Evolutionary conservation across 2,113 vertebrate species (phyloP).

Genomic region (Oncorhynchus masou): DNA sequence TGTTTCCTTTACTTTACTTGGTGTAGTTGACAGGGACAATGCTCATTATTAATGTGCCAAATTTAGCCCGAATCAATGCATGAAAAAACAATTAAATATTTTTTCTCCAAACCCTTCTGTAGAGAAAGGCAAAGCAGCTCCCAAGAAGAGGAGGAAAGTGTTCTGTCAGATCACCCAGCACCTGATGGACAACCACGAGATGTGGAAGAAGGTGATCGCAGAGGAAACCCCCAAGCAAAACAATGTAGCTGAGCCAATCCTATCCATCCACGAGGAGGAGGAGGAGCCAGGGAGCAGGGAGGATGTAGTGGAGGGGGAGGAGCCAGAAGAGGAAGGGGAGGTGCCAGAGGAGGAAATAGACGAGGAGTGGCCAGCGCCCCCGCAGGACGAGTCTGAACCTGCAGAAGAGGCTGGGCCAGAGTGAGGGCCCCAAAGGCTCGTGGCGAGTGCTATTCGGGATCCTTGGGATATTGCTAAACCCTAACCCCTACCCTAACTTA

Average conservation of each 20-base stretch:
- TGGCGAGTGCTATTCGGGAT: neutral
- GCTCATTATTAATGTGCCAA: neutral
- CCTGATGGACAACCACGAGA: conserved; percentile 93
- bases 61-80: too few species aligned
- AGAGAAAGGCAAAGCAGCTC: conserved; percentile 89
- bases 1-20: neutral
- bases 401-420: conserved; percentile 65
- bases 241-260: conserved; percentile 83
- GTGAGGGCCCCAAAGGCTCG: conserved; percentile 34
- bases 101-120: conserved; percentile 26
- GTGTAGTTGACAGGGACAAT: neutral
- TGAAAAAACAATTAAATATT: too few species aligned
- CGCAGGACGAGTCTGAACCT: conserved; percentile 55
- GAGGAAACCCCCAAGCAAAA: conserved; percentile 78
- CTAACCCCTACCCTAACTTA: too few species aligned
- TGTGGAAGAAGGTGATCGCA: conserved; percentile 96
- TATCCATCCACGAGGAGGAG: conserved; percentile 91
- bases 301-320: conserved; percentile 71
- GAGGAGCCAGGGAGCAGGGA: conserved; percentile 79
- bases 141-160: conserved; percentile 85
- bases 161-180: conserved; percentile 95
- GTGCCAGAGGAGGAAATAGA: conserved; percentile 55
- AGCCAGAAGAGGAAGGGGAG: conserved; percentile 60
- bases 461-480: too few species aligned
- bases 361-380: conserved; percentile 49